Percentiles rank a stretch among this genome's conserved stretches.
These are phyloP conservation scores for Botrylloides violaceus DNA, from an alignment of 23 tunicate species.

Conservation along the genomic window DNA sequence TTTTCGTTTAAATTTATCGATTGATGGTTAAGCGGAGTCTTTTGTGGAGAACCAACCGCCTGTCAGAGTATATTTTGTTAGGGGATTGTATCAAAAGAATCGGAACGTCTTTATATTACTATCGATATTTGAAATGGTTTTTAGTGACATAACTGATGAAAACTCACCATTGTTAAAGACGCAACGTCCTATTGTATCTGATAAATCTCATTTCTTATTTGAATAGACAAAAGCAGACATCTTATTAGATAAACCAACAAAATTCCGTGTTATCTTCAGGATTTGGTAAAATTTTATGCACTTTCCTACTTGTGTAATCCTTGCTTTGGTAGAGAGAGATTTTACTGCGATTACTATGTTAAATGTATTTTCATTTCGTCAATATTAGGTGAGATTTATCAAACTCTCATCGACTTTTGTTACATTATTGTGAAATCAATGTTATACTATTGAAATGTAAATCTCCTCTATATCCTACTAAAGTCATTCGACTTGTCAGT, in stretches of 20 bases:
- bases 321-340: neutral
- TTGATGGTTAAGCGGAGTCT: constrained; percentile 4
- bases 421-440: no score
- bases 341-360: neutral
- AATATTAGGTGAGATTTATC: neutral
- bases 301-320: neutral
- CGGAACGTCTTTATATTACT: neutral
- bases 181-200: neutral
- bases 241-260: neutral
- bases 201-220: neutral
- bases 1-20: constrained; percentile 21
- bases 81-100: constrained; percentile 1
- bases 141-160: constrained; percentile 11
- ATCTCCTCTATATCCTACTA: no score
- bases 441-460: no score
- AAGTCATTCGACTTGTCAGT: no score
- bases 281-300: neutral
- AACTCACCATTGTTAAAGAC: neutral
- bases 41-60: constrained; percentile 18
- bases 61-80: constrained; percentile 8
- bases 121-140: neutral
- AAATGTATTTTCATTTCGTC: neutral
- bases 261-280: neutral
- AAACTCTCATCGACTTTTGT: no score
- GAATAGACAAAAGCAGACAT: neutral